Conservation (phyloP, 2,797 vertebrate genomes). For the Hipposideros larvatus region DNA sequence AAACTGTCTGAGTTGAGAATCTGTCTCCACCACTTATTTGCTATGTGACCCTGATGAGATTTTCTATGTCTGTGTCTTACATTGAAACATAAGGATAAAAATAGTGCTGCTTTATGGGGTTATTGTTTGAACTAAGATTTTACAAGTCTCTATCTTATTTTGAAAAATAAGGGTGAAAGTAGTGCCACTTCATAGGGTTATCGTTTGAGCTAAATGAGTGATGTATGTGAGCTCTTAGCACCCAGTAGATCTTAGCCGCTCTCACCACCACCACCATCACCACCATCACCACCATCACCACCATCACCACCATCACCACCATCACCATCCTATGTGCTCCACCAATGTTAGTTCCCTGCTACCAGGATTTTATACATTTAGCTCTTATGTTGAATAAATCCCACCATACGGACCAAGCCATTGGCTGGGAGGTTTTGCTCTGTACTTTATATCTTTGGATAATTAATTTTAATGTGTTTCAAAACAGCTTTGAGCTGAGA, state of each 20-base stretch:
- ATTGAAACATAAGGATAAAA: not conserved
- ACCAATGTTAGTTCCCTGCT: not conserved
- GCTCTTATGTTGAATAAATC: not conserved
- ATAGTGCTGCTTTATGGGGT: not conserved
- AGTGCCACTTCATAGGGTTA: not conserved
- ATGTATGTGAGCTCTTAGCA: not conserved
- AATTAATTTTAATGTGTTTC: not conserved
- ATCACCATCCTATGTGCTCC: not conserved
- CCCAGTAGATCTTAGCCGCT: not conserved
- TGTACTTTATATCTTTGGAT: not conserved
- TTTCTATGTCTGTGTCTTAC: not conserved
- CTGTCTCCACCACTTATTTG: not conserved
- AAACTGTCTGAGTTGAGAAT: not conserved
- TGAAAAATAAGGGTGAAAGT: slow-evolving; percentile 26
- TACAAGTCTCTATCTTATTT: not conserved
- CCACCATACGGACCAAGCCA: not conserved
- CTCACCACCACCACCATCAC: fast-evolving
- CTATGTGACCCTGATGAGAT: not conserved
- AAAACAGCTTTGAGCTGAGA: not conserved
- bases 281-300: no score
- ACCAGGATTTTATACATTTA: not conserved
- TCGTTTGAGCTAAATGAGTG: not conserved
- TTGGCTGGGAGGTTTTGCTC: slow-evolving; percentile 28
- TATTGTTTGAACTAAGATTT: not conserved
- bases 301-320: no score